These are phyloP conservation scores for Recurvirostra avosetta DNA, from an alignment of 2,113 vertebrate species.

Conservation along the genomic window DNA sequence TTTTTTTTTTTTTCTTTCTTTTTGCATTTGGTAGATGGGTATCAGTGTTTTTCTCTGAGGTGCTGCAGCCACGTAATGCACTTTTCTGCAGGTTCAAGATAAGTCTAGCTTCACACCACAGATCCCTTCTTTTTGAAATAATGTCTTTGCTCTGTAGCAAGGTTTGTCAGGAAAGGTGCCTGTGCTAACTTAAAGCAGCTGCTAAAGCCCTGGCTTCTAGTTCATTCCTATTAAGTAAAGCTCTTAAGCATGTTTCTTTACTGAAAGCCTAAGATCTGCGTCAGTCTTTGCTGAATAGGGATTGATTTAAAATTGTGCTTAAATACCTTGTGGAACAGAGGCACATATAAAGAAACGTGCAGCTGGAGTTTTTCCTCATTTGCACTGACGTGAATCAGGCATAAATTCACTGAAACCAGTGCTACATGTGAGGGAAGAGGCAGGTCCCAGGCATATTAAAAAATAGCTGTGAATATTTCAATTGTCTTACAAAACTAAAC, in stretches of 20 bases:
- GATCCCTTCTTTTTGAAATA: neutral
- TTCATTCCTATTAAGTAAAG: neutral
- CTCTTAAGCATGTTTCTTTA: neutral
- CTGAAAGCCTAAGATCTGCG: neutral
- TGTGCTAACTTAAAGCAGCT: neutral
- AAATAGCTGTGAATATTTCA: neutral
- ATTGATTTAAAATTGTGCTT: neutral
- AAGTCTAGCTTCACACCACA: neutral
- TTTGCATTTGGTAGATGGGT: neutral
- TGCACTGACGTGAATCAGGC: neutral
- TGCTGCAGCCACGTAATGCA: neutral
- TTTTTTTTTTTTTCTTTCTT: neutral
- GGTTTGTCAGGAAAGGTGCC: neutral
- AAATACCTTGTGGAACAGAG: neutral
- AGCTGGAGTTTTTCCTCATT: neutral
- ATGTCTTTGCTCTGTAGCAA: neutral
- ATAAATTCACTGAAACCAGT: neutral
- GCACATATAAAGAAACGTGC: neutral
- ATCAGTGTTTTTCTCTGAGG: neutral
- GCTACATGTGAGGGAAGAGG: neutral
- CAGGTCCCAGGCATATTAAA: neutral
- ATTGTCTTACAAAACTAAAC: neutral
- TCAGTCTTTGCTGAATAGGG: neutral
- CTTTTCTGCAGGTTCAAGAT: neutral
- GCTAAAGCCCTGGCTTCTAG: neutral